phyloP scores from a whole-genome alignment of 2,888 invertebrate species.

The Galeruca laticollis region DNA sequence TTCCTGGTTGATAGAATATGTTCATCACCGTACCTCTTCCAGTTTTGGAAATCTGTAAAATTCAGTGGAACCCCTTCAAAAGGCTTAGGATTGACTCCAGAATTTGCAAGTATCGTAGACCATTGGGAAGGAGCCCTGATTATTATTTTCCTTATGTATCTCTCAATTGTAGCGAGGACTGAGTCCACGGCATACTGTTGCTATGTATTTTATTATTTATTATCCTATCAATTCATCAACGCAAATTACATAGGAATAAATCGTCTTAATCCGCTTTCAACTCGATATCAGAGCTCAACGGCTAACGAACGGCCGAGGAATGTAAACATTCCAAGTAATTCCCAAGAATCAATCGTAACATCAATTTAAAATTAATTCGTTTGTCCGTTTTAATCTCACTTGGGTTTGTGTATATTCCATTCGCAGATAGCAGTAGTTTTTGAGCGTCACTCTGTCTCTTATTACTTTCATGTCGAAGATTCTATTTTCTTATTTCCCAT shows the following conservation, averaged over 20 bases:
- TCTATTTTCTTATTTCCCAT: not conserved
- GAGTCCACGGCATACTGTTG: slow-evolving; percentile 23
- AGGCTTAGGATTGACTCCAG: slow-evolving; percentile 26
- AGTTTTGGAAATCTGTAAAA: slow-evolving; percentile 20
- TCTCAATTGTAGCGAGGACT: slow-evolving; percentile 27
- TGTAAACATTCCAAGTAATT: too few species aligned
- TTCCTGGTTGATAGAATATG: slow-evolving; percentile 13
- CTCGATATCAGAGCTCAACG: too few species aligned
- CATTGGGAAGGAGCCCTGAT: slow-evolving; percentile 34
- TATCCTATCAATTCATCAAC: too few species aligned
- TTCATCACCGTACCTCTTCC: slow-evolving; percentile 17
- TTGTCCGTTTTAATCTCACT: not conserved
- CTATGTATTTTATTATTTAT: too few species aligned
- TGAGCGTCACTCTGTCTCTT: not conserved
- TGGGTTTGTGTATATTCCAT: not conserved
- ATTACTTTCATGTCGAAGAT: not conserved
- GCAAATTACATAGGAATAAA: too few species aligned
- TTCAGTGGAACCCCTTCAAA: slow-evolving; percentile 17
- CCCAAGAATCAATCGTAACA: too few species aligned
- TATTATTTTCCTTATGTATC: slow-evolving; percentile 22
- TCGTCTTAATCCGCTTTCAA: too few species aligned
- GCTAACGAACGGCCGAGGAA: too few species aligned
- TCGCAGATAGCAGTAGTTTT: not conserved
- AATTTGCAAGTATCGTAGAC: slow-evolving; percentile 21
- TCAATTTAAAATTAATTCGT: too few species aligned